Conservation (phyloP, 2,888 invertebrate genomes). For the Sinhomidia bicolor region DNA sequence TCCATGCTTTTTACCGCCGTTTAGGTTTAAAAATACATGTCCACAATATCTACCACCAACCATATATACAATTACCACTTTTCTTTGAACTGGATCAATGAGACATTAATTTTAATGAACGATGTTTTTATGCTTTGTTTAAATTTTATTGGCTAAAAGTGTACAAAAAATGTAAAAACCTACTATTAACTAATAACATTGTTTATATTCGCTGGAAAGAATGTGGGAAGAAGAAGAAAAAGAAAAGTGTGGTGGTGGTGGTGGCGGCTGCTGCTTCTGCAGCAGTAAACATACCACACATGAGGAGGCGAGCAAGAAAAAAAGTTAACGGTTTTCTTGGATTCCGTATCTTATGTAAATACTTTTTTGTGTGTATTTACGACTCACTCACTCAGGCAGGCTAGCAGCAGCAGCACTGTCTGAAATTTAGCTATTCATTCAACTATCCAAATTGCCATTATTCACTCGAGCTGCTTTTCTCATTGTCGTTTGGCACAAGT, state of each 20-base stretch:
- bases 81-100: slow-evolving; percentile 26
- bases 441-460: slow-evolving; percentile 68
- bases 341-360: slow-evolving; percentile 59
- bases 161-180: background rate
- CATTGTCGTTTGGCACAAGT: slow-evolving; percentile 52
- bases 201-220: background rate
- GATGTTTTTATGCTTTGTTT: slow-evolving; percentile 45
- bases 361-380: slow-evolving; percentile 30
- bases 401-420: background rate
- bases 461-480: slow-evolving; percentile 64
- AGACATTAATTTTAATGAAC: slow-evolving; percentile 44
- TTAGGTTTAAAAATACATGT: too few relatives aligned
- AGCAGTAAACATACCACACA: background rate
- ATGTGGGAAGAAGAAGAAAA: too few relatives aligned
- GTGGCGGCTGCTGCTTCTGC: too few relatives aligned
- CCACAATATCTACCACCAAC: too few relatives aligned
- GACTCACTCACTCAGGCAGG: slow-evolving; percentile 21
- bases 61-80: background rate
- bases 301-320: background rate
- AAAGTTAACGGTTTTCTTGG: slow-evolving; percentile 26
- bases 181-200: background rate
- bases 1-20: too few relatives aligned
- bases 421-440: slow-evolving; percentile 62
- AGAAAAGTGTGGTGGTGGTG: background rate
- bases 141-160: slow-evolving; percentile 39